These are phyloP conservation scores for Oenanthe melanoleuca DNA, from an alignment of 2,113 vertebrate genomes.

Conservation along the genomic window DNA sequence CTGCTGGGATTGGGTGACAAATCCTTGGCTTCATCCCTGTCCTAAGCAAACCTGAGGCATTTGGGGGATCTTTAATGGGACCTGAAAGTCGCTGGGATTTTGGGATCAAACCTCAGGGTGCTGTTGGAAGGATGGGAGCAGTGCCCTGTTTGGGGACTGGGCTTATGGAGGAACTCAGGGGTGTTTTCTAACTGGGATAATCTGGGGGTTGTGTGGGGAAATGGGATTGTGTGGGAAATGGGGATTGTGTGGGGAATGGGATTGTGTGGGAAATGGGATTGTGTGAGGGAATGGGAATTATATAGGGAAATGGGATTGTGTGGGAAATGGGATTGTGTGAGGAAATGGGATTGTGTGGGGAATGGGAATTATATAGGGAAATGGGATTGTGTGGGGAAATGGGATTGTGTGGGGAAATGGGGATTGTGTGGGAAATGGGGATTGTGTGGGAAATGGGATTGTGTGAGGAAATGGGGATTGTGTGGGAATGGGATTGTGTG, in stretches of 20 bases:
- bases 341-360: too few species aligned
- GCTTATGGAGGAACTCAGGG: rapidly evolving
- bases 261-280: too few species aligned
- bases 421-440: neutral
- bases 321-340: too few species aligned
- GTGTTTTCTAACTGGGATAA: neutral
- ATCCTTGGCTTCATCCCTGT: neutral
- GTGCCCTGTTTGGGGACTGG: neutral
- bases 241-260: too few species aligned
- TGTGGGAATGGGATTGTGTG: too few species aligned
- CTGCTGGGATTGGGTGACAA: neutral
- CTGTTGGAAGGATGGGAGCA: neutral
- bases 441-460: neutral
- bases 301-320: too few species aligned
- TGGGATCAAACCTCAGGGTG: neutral
- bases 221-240: neutral
- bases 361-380: neutral
- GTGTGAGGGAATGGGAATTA: too few species aligned
- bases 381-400: neutral
- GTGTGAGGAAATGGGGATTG: neutral
- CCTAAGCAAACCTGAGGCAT: neutral
- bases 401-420: neutral
- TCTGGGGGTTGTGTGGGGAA: rapidly evolving
- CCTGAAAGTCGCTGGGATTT: neutral
- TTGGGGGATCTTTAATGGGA: neutral